These are phyloP conservation scores for Machaerirhynchus nigripectus DNA, from an alignment of 2,113 vertebrate species.

Conservation along the genomic window DNA sequence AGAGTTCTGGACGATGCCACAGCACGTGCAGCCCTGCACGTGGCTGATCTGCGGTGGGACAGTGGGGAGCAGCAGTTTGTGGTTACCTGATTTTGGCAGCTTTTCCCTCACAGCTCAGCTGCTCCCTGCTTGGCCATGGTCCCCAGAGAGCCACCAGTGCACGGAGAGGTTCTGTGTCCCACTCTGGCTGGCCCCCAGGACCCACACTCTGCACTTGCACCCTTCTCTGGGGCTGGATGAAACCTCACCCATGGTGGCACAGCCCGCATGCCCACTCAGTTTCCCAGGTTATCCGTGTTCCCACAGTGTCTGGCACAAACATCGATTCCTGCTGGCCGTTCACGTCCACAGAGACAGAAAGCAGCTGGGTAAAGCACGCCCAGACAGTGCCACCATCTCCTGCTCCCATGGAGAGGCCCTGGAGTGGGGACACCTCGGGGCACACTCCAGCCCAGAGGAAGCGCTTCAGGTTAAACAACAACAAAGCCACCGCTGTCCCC, in stretches of 20 bases:
- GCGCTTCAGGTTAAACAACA: not conserved
- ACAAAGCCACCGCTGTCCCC: not conserved
- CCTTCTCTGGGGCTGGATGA: not conserved
- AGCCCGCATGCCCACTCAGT: not conserved
- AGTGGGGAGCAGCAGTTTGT: not conserved
- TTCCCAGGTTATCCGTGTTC: not conserved
- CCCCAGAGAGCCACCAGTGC: not conserved
- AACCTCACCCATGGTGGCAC: not conserved
- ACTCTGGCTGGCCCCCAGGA: not conserved
- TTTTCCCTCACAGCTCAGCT: not conserved
- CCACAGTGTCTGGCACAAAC: not conserved
- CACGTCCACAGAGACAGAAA: fast-evolving
- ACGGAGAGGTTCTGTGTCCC: not conserved
- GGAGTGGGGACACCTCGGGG: not conserved
- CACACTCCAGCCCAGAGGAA: not conserved
- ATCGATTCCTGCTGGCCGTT: not conserved
- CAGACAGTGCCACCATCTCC: not conserved
- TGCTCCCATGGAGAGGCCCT: not conserved
- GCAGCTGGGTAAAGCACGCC: not conserved
- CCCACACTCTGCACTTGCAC: not conserved
- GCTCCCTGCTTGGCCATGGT: not conserved
- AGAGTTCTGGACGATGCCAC: not conserved
- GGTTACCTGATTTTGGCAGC: not conserved
- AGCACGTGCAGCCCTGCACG: not conserved
- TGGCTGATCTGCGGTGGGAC: not conserved